These are phyloP conservation scores for Synergus itoensis DNA, from an alignment of 2,888 invertebrate genomes.

Conservation along the genomic window DNA sequence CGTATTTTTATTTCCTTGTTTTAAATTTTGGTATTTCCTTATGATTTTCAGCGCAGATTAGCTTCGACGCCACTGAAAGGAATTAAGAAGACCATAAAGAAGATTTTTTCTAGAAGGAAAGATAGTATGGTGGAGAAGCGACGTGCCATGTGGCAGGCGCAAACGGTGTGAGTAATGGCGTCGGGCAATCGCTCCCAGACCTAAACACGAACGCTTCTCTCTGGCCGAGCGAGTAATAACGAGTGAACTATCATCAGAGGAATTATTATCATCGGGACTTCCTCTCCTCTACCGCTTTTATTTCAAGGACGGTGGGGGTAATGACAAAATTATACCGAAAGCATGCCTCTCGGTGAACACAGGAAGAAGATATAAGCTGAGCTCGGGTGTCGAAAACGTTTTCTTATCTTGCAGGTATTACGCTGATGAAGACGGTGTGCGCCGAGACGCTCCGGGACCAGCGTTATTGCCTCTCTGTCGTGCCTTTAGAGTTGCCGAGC, in stretches of 20 bases:
- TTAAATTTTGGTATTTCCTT: too few relatives aligned
- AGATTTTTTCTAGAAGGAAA: not conserved
- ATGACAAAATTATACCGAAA: constrained; percentile 69
- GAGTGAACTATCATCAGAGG: constrained; percentile 69
- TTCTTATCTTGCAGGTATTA: constrained; percentile 50
- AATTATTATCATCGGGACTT: constrained; percentile 51
- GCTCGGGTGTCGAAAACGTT: constrained; percentile 59
- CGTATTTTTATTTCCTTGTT: too few relatives aligned
- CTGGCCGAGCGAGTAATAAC: constrained; percentile 61
- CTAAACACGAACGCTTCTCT: constrained; percentile 63
- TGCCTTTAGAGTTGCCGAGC: constrained; percentile 17
- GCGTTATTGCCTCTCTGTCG: not conserved
- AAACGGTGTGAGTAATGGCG: constrained; percentile 72
- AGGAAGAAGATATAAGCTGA: constrained; percentile 57
- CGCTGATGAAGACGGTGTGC: constrained; percentile 37
- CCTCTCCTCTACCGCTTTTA: constrained; percentile 48
- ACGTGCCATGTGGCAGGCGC: constrained; percentile 71
- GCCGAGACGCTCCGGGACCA: constrained; percentile 17
- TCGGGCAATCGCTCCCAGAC: constrained; percentile 67
- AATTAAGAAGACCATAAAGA: not conserved
- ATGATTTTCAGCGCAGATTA: not conserved
- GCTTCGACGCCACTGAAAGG: not conserved
- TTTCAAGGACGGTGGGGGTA: constrained; percentile 57
- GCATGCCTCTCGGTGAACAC: constrained; percentile 38
- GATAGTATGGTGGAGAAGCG: constrained; percentile 40